phyloP scores from a whole-genome alignment of 1,140 invertebrate species.

The Anastrepha obliqua region DNA sequence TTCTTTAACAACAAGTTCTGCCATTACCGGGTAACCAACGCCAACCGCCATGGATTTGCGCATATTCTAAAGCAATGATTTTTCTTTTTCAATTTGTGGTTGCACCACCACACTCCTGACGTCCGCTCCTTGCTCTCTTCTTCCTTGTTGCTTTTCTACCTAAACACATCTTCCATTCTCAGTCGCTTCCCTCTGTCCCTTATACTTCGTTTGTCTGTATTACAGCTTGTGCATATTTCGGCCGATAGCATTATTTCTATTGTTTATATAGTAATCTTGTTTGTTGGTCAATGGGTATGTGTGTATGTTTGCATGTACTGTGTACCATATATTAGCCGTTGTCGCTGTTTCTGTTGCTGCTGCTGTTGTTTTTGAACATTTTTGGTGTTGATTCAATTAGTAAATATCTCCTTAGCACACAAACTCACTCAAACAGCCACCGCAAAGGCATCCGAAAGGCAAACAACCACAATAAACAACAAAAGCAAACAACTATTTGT shows the following conservation, averaged over 20 bases:
- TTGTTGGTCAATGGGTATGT: not conserved
- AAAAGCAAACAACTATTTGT: not conserved
- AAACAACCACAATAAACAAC: not conserved
- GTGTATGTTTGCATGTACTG: not conserved
- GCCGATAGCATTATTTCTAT: constrained; percentile 40
- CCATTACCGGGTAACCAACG: not conserved
- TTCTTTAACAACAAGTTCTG: not conserved
- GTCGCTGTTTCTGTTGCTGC: constrained; percentile 69
- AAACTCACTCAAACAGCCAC: constrained; percentile 14
- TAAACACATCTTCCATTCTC: not conserved
- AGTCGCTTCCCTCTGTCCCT: not conserved
- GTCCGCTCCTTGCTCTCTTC: not conserved
- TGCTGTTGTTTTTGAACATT: constrained; percentile 65
- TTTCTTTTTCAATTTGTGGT: not conserved
- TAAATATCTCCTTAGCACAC: constrained; percentile 68
- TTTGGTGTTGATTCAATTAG: constrained; percentile 74
- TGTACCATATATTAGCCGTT: constrained; percentile 39
- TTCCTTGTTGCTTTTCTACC: not conserved
- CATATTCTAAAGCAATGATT: constrained; percentile 8
- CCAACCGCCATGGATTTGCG: not conserved
- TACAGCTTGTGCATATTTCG: constrained; percentile 9
- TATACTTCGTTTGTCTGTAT: not conserved
- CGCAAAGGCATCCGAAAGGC: not conserved
- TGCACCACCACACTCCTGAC: not conserved
- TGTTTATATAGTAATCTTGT: constrained; percentile 56